Percentiles rank a stretch among this genome's conserved stretches.
Conservation (phyloP, 2,888 invertebrate genomes). For the Auanema sp. region DNA sequence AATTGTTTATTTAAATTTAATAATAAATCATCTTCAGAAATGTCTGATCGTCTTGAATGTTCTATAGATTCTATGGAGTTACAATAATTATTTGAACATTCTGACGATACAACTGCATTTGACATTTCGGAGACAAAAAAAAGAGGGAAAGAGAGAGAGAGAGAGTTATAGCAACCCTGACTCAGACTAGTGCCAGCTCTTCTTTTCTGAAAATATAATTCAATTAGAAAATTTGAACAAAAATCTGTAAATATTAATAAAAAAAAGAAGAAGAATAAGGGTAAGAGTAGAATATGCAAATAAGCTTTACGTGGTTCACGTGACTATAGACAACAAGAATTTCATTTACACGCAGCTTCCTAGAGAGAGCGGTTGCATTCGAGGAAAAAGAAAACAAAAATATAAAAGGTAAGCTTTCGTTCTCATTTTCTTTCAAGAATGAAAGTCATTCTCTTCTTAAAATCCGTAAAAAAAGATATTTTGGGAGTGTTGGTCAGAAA, state of each 20-base stretch:
- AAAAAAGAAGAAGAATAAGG: background rate
- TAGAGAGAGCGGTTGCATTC: background rate
- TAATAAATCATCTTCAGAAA: background rate
- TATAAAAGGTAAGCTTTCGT: background rate
- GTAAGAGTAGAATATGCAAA: no score
- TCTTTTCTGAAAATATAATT: no score
- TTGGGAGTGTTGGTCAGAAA: no score
- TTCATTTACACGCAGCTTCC: background rate
- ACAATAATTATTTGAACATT: no score
- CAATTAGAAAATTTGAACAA: background rate
- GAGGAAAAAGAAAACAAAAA: background rate
- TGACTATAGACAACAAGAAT: background rate
- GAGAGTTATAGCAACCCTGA: no score
- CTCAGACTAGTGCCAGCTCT: no score
- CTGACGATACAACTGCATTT: no score
- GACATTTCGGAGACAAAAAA: no score
- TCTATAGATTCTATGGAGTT: background rate
- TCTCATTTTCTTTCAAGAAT: background rate
- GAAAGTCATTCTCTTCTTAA: no score
- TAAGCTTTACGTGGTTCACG: background rate
- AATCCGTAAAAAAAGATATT: no score
- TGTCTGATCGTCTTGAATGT: background rate
- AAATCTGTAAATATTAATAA: background rate
- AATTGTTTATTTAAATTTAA: no score
- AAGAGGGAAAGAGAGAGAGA: no score